Conservation (phyloP, 2,797 vertebrate species). For the Phataginus tricuspis region DNA sequence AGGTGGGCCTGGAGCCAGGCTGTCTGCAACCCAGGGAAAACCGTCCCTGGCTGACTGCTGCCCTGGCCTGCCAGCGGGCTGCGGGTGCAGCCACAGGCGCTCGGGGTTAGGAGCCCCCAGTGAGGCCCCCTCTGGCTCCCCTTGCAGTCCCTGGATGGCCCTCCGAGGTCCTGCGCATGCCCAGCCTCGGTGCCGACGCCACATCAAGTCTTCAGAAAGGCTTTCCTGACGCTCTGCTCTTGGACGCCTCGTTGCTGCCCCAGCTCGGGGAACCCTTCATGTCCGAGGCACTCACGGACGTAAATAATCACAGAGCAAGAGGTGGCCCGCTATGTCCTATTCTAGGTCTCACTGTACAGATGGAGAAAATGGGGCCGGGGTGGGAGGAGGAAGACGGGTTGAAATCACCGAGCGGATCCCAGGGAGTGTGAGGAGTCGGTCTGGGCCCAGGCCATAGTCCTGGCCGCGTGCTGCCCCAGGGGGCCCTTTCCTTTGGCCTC, state of each 20-base stretch:
- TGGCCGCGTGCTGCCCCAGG: accelerated
- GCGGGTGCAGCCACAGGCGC: neutral
- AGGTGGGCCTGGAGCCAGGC: conserved; percentile 87
- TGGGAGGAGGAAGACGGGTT: neutral
- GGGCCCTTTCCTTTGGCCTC: neutral
- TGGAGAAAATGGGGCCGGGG: accelerated
- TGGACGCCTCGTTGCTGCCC: neutral
- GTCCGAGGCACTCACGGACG: neutral
- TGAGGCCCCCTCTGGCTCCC: neutral
- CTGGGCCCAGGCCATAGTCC: too few species aligned
- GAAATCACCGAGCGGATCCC: neutral
- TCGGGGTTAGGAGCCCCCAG: neutral
- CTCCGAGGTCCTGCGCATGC: neutral
- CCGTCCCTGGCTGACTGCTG: conserved; percentile 65
- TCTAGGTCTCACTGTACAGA: neutral
- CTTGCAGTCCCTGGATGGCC: neutral
- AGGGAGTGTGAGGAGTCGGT: neutral
- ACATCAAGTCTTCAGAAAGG: neutral
- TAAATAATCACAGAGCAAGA: neutral
- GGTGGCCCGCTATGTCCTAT: neutral
- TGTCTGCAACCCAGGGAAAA: conserved; percentile 82
- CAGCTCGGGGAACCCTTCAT: accelerated
- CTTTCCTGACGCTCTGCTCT: neutral
- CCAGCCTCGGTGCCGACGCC: neutral
- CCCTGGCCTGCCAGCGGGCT: neutral